Conservation (phyloP, 2,113 vertebrate species). For the Hyla sarda region DNA sequence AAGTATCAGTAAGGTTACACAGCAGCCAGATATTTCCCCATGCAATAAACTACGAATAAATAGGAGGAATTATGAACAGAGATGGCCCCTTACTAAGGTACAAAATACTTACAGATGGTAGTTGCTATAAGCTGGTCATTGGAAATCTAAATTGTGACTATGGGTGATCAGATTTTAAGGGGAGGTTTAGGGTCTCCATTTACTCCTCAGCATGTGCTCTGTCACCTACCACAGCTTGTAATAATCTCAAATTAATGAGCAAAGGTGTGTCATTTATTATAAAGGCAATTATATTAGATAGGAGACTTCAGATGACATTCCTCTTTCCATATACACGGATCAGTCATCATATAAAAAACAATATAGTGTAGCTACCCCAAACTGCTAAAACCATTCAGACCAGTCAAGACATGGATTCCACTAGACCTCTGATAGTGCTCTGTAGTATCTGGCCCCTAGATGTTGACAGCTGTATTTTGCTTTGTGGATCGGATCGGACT, state of each 20-base stretch:
- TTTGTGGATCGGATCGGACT: too few species aligned
- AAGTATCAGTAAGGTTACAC: background rate
- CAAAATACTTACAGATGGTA: background rate
- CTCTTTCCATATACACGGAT: background rate
- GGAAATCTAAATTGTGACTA: background rate
- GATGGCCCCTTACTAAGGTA: too few species aligned
- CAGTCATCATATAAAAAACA: too few species aligned
- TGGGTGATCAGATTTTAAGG: background rate
- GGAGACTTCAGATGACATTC: background rate
- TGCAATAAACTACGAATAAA: background rate
- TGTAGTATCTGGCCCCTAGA: too few species aligned
- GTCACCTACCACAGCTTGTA: background rate
- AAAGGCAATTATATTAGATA: conserved; percentile 16
- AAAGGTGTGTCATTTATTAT: background rate
- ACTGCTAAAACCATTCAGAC: too few species aligned
- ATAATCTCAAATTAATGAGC: background rate
- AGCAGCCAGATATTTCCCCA: background rate
- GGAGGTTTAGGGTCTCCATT: background rate
- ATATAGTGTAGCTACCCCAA: too few species aligned
- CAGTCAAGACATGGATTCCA: too few species aligned
- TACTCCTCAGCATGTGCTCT: background rate
- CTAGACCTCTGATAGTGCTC: too few species aligned
- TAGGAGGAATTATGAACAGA: background rate
- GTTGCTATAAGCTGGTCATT: background rate
- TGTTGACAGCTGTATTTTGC: too few species aligned